Evolutionary conservation across 2,888 invertebrate genomes (phyloP), one percentile per base, ranked within the genome.

Genomic region (Fabriciana adippe): DNA sequence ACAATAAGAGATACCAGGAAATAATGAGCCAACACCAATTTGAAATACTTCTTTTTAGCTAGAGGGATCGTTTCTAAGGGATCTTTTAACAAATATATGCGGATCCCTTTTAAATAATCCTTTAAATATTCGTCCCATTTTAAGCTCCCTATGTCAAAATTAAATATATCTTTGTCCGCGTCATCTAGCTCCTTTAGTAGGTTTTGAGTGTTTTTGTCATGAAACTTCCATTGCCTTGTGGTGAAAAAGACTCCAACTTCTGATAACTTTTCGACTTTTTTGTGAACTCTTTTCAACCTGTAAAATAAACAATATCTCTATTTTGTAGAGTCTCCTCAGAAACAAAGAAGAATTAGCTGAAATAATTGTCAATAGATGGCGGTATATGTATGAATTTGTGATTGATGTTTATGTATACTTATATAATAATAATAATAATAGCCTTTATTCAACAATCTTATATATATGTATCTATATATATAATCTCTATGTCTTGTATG

Each of bases 21-120:
- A 47, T 85, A 90, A 45, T 91, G 91, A 0, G 83, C 51, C 0
- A 75, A 48, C 35, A 76, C 81, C 0, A 91, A 67, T 8, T 78
- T 80, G 1, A 68, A 64, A 16, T 79, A 71, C 53, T 92, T 95
- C 81, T 89, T 94, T 48, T 83, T 83, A 70, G 94, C 95, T 13
- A 93, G 90, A 0, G 94, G 94, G 0, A 96, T 80, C 0, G 95
- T 96, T 0, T 95, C 94, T 0, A 95, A 76, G 0, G 96, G 95
- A 75, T 97, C 97, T 77, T 97, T 97, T 1, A 97, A 85, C 1
- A 97, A 84, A 77, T 95, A 97, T 0, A 94, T 85, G 65, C 97
- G 91, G n/a, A 96, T 90, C 0, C 97, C 97, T 68, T 93, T 87
- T 8, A 95, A 88, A 76, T 96, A 96, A 55, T 91, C 93, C 69